Base-by-base conservation (phyloP, 2,113 vertebrate species). In the Anas platyrhynchos region DNA sequence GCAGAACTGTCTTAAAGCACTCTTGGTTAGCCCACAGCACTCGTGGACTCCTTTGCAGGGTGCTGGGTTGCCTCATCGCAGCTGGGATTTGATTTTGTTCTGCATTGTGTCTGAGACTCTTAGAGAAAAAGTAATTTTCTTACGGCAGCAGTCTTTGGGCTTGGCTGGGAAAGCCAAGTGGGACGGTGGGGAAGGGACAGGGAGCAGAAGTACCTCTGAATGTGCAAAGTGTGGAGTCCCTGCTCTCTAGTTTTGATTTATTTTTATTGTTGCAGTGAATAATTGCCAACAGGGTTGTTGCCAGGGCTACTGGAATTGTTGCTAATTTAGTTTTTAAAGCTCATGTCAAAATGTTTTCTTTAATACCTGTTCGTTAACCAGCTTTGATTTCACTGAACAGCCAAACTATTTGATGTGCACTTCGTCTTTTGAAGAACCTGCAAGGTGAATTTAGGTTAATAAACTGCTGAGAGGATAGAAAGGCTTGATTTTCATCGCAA, bases 231-330 rank as follows among this genome's bases (percentile, higher is more conserved):
- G 48, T 8, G 15, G 3, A 7, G 69, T 15, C 11, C 9, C 23
- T 3, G 7, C 16, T 21, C 16, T 22, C 25, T 1, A 5, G 2
- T 7, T 29, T 31, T 16, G 26, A 17, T 29, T 22, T 9, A 0
- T 5, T 58, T 29, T 38, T 5, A 8, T 27, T 43, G 68, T 34
- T 25, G n/a, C 27, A 43, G 29, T 27, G 9, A 11, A 58, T 43
- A 34, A 7, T 58, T 5, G 26, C 62, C 18, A 0, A 4, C 1
- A 3, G 59, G 0, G 1, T 43, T 0, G 1, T 43, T 81, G 32
- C 32, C 50, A 3, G 29, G 44, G n/a, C 46, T 27, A 3, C 9
- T 11, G 6, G 79, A 26, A 2, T 80, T 65, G 26, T 0, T 13
- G 38, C 48, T 16, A 14, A 63, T 63, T 63, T 15, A 1, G 15